Evolutionary conservation across 2,113 vertebrate genomes (phyloP), one percentile per base, ranked within the genome.

Genomic region (Steatornis caripensis): DNA sequence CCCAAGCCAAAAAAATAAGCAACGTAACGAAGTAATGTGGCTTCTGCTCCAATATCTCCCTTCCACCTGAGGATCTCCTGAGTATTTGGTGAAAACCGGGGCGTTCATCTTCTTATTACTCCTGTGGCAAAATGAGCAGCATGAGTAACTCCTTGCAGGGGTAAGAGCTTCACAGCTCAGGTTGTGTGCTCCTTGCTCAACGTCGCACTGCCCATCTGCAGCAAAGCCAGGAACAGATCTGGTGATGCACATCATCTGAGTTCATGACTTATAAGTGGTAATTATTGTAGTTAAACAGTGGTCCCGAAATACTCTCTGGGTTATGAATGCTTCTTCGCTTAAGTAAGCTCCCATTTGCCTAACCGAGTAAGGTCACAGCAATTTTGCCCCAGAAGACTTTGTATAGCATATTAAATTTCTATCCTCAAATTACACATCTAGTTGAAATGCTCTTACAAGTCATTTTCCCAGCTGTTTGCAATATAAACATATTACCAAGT

Each of bases 251-350:
- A 83, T 48, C 84, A 90, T 64, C 85, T 1, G 15, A 93, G 22
- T 87, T 74, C 54, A 62, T 86, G 84, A 92, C 71, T 77, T 79
- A n/a, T 13, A 12, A 61, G 23, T 86, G 43, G 37, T 66, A 81
- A 96, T 95, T 77, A 92, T 3, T 1, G 2, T 62, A 76, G 89
- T 96, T 92, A 97, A 94, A 62, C 64, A 91, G 90, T 64, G 87
- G 83, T 94, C 85, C 74, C 9, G 4, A 87, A 90, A 94, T 72
- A 90, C 54, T 93, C 46, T 49, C 51, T 69, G 41, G 29, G 41
- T 79, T 87, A 84, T 1, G 1, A 90, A 74, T 72, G 74, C 39
- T 79, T 70, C 84, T 68, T 89, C 18, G 9, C 83, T 62, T 48
- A 81, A 58, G 62, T 75, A 64, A 96, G 57, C 57, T 96, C 46